phyloP scores from a whole-genome alignment of 2,797 vertebrate genomes.

The Chrosomus eos region DNA sequence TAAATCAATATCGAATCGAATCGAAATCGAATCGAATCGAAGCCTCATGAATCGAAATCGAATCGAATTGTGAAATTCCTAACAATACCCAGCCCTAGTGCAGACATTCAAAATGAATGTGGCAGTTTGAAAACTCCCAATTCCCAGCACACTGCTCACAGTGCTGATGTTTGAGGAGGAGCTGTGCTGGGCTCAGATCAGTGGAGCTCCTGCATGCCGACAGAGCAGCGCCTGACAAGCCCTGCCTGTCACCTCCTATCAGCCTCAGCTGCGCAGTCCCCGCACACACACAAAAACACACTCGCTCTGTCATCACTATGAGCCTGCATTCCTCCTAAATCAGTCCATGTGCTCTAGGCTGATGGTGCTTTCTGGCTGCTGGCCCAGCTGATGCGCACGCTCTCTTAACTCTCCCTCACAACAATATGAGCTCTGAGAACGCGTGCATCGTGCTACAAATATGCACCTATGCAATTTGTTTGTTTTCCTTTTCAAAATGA shows the following conservation, averaged over 20 bases:
- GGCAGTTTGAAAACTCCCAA: not conserved
- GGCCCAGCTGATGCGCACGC: constrained; percentile 20
- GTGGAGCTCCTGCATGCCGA: constrained; percentile 41
- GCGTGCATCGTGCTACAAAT: not conserved
- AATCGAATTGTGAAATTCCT: no score
- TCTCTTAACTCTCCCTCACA: constrained; percentile 17
- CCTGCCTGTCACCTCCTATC: constrained; percentile 56
- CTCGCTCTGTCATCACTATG: constrained; percentile 55
- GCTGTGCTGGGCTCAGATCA: constrained; percentile 38
- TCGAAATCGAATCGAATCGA: no score
- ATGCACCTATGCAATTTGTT: not conserved
- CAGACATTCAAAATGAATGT: not conserved
- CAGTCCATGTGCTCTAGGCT: constrained; percentile 52
- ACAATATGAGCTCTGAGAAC: constrained; percentile 14
- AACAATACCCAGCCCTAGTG: no score
- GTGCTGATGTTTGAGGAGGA: constrained; percentile 44
- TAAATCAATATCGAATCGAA: no score
- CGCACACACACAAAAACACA: constrained; percentile 13
- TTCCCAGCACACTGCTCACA: constrained; percentile 4
- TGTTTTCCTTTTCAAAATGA: not conserved
- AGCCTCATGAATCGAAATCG: no score
- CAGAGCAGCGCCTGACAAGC: constrained; percentile 55
- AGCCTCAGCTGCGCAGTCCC: constrained; percentile 47
- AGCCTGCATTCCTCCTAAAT: constrained; percentile 55
- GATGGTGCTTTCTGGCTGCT: constrained; percentile 52